Evolutionary conservation across 2,797 vertebrate genomes (phyloP), one percentile per base, ranked within the genome.

Genomic region (Phylloscopus collybita): DNA sequence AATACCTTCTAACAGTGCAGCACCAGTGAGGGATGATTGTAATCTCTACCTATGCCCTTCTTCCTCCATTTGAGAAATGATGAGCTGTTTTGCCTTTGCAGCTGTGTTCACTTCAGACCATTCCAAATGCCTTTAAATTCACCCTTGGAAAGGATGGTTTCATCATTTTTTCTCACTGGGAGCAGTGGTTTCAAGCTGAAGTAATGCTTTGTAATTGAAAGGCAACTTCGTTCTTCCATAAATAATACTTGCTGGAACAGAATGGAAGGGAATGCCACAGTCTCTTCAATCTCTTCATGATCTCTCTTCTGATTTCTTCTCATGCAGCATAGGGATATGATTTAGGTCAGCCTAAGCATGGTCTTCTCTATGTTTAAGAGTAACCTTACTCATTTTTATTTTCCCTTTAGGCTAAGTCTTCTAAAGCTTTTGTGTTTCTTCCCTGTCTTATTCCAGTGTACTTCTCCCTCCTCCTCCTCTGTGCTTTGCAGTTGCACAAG

Each of bases 101-200:
- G 23, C 26, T 1, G 0, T 45, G 53, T 51, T 83, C 10, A 36
- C 83, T 66, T 87, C n/a, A 74, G 36, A 54, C n/a, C 27, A 36
- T 92, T 88, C 76, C 65, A 88, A 86, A 40, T 64, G 36, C 34
- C 40, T 93, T 91, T 69, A 76, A 83, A 80, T 86, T 87, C 30
- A 56, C 75, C 34, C 30, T 81, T 56, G 44, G 66, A 93, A 93
- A 40, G 36, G 57, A 54, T 5, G 27, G 14, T 86, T 84, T 75
- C 19, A 61, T 90, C 12, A 16, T 75, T 65, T 81, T 86, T 17
- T 66, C 76, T 88, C 60, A 10, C 25, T 74, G 76, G 22, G 59
- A 87, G 32, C 61, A 50, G n/a, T 86, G 57, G 53, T 93, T 94
- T 91, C 85, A 81, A 88, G 71, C 57, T 85, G 89, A 92, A 88